These are phyloP conservation scores for Corydoras maculifer DNA, from an alignment of 2,113 vertebrate species.

Conservation along the genomic window DNA sequence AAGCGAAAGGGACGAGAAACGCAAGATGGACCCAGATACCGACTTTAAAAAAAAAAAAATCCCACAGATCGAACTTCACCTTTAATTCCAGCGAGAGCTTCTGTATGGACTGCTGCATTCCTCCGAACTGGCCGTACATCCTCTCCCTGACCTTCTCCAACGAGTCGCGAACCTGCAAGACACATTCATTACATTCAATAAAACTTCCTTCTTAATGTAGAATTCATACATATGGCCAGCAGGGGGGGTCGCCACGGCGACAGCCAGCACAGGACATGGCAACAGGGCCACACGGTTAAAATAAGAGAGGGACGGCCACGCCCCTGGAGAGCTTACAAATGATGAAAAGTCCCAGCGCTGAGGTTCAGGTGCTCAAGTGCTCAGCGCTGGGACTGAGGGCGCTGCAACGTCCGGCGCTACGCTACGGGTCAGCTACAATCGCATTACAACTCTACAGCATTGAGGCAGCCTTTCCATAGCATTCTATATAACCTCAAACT, in stretches of 20 bases:
- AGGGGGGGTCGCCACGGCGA: neutral
- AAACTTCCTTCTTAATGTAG: neutral
- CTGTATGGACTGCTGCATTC: constrained; percentile 88
- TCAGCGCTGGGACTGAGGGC: no score
- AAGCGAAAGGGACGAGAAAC: no score
- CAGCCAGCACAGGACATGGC: neutral
- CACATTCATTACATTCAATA: neutral
- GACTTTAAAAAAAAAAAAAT: neutral
- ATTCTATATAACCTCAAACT: no score
- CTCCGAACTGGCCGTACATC: constrained; percentile 92
- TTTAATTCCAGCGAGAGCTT: constrained; percentile 83
- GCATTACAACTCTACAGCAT: no score
- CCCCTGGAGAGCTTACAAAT: no score
- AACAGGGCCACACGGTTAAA: no score
- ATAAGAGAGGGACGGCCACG: no score
- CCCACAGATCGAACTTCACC: constrained; percentile 58
- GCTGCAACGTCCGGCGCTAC: no score
- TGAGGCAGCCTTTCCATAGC: no score
- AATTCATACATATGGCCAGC: neutral
- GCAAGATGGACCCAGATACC: neutral
- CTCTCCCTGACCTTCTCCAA: constrained; percentile 89
- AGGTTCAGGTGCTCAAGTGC: no score
- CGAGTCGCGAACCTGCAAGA: constrained; percentile 84
- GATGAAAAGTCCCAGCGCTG: no score
- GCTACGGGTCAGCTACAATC: no score